Evolutionary conservation across 2,113 vertebrate genomes (phyloP).

Genomic region (Circaetus cinerascens): DNA sequence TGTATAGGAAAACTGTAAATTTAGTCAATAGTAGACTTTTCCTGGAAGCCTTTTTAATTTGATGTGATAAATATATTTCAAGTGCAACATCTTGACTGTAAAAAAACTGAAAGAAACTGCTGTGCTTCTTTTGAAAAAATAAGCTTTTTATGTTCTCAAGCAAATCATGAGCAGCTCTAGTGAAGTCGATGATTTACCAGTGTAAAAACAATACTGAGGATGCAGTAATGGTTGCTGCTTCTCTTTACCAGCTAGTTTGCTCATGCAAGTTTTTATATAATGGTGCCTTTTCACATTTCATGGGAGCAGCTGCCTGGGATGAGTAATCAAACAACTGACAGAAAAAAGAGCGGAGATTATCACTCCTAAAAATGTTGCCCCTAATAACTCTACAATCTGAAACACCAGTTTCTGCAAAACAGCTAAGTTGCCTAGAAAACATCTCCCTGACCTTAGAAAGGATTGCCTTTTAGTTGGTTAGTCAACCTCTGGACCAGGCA

Average conservation of each 20-base stretch:
- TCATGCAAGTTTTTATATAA: neutral
- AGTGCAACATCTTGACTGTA: neutral
- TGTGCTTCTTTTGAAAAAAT: neutral
- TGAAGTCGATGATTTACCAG: neutral
- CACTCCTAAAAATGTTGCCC: neutral
- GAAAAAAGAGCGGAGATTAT: neutral
- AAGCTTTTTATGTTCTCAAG: neutral
- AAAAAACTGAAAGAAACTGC: neutral
- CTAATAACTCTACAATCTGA: neutral
- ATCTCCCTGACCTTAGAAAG: neutral
- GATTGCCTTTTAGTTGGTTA: neutral
- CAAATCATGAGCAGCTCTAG: neutral
- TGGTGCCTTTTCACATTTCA: constrained; percentile 3
- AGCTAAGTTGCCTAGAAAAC: neutral
- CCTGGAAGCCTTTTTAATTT: neutral
- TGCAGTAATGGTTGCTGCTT: neutral
- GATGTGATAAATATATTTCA: neutral
- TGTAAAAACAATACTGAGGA: neutral
- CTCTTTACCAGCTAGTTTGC: neutral
- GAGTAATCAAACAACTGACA: neutral
- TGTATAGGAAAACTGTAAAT: neutral
- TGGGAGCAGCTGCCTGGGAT: neutral
- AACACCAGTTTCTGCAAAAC: neutral
- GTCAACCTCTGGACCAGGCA: neutral
- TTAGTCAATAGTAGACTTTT: neutral